Base-by-base conservation (phyloP, 2,113 vertebrate species). In the Scytalopus superciliaris region DNA sequence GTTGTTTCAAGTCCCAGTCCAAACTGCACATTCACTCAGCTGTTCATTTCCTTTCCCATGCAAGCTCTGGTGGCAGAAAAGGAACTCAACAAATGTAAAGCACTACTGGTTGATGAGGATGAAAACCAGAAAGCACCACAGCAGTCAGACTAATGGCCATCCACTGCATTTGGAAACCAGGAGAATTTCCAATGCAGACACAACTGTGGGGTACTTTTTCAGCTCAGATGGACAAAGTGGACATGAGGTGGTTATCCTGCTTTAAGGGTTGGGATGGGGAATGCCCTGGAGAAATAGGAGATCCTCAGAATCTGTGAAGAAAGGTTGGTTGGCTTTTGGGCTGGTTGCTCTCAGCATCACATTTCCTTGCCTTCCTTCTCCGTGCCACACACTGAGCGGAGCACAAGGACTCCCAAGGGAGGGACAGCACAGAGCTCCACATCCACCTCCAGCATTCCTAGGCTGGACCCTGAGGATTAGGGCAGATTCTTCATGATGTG, bases 21-120 rank as follows among this genome's bases (percentile, higher is more conserved):
- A 86, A 94, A 74, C 85, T 63, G 66, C 72, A 83, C 83, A 50
- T 66, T 80, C 79, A 50, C 33, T 83, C 63, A 22, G 42, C 68
- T 80, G 35, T 24, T 96, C 49, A 37, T 85, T 90, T 93, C 83
- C 88, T 93, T 93, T 90, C 79, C 62, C 70, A 42, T 59, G 59
- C 25, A 73, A 78, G 59, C 87, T 80, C 90, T 88, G 83, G 59
- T 92, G 86, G 76, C 63, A 92, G 86, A 84, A 86, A 86, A 88
- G 33, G 35, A 88, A 63, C 55, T 50, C 79, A 86, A 55, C 50
- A 83, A 86, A 83, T 45, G 35, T 74, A 90, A 86, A 88, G 56
- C 59, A 57, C n/a, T 52, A 14, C 67, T 87, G 90, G 93, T 57
- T 80, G 85, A 88, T 70, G 86, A 95, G 63, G 72, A 90, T 70